Evolutionary conservation across 2,888 invertebrate species (phyloP), one percentile per base, ranked within the genome.

Genomic region (Drosophila suboccidentalis): DNA sequence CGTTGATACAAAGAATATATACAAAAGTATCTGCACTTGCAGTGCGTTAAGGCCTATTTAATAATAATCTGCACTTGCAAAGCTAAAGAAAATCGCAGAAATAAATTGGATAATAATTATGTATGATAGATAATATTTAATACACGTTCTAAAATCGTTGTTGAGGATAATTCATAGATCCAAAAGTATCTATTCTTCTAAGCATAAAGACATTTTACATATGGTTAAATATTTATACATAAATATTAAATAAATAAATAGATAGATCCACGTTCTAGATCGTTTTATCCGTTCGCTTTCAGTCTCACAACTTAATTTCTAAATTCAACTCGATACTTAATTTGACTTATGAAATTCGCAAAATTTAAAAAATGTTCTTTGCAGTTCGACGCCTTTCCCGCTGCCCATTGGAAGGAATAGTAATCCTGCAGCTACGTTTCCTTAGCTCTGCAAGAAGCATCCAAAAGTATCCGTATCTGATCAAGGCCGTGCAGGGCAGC

Each of bases 401-500:
- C 11, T 38, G 51, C 15, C 11, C 51, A 10, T 9, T 5, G 38
- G 1, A 3, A n/a, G 15, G 15, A 41, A 1, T 5, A 26, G 6
- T 6, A 26, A 22, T 17, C 5, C 2, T 46, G 11, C 36, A 36
- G 26, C 36, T 36, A 8, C 53, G 66, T 4, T 47, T 38, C n/a
- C 41, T 57, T 9, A 17, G 53, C 32, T 34, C 26, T 1, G 4
- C 9, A 0, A 4, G 3, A 2, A 39, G 5, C 22, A 26, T 36
- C 11, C 17, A 6, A 2, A 34, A 66, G 1, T 57, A 57, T 15
- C 75, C 89, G 1, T 69, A 79, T 10, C 39, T 85, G 8, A 39
- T 84, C 6, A 87, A 71, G 41, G 87, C 59, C 4, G 57, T 89
- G 1, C 89, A 85, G 63, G 89, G 85, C 1, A 51, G 34, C 11